Evolutionary conservation across 2,113 vertebrate species (phyloP).

Genomic region (Tinamus guttatus): DNA sequence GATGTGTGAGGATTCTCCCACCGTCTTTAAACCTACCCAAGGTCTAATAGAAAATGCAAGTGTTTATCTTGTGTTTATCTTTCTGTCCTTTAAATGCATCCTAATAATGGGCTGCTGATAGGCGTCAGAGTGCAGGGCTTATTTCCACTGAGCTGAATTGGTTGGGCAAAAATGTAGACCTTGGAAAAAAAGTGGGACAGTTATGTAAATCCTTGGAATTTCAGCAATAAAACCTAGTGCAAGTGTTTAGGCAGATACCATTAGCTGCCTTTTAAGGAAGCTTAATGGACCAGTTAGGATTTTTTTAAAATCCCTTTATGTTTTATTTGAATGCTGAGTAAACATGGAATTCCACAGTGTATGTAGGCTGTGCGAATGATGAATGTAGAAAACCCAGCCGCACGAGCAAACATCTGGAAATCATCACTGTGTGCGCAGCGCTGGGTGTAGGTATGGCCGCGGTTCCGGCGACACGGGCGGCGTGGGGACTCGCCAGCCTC

Average conservation of each 20-base stretch:
- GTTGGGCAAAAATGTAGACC: not conserved
- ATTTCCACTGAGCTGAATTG: not conserved
- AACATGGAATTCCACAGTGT: not conserved
- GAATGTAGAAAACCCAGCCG: not conserved
- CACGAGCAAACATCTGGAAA: not conserved
- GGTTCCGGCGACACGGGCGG: not conserved
- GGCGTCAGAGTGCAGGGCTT: not conserved
- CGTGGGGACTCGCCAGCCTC: not conserved
- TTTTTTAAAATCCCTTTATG: not conserved
- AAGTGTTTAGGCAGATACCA: not conserved
- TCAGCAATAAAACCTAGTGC: conserved; percentile 9
- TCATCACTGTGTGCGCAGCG: not conserved
- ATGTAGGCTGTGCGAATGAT: not conserved
- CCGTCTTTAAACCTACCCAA: not conserved
- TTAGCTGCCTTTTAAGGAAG: conserved; percentile 7
- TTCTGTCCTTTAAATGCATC: not conserved
- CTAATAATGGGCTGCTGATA: not conserved
- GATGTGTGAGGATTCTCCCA: not conserved
- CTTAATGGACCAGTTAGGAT: not conserved
- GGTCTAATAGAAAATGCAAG: not conserved
- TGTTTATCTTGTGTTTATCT: not conserved
- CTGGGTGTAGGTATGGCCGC: not conserved
- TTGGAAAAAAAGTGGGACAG: not conserved
- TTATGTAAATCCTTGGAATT: not conserved
- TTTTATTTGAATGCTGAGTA: not conserved